Conservation (phyloP, 2,888 invertebrate genomes). For the Eupithecia centaureata region DNA sequence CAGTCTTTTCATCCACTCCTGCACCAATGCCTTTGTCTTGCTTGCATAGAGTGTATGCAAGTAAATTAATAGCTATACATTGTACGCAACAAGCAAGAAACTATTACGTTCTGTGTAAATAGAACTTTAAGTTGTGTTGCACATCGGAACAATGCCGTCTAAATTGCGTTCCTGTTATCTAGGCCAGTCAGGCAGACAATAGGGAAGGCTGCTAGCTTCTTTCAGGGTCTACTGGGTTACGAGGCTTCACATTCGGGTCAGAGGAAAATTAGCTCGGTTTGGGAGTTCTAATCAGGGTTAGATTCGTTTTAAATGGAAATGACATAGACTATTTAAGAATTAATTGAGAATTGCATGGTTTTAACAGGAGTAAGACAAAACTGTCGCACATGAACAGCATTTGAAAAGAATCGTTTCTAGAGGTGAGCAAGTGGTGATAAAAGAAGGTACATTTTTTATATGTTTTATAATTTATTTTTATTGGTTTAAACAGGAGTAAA, state of each 20-base stretch:
- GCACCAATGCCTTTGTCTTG: no score
- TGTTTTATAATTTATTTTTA: no score
- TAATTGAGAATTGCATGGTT: background rate
- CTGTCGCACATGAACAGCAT: background rate
- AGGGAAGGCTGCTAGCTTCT: slow-evolving; percentile 62
- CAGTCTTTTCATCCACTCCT: no score
- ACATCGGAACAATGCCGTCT: slow-evolving; percentile 73
- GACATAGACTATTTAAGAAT: background rate
- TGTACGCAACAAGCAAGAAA: slow-evolving; percentile 4
- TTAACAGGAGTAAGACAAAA: background rate
- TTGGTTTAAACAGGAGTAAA: no score
- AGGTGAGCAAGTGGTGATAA: no score
- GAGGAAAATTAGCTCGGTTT: slow-evolving; percentile 66
- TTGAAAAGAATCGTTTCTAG: background rate
- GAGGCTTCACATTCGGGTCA: slow-evolving; percentile 70
- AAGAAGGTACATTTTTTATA: no score
- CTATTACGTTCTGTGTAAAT: background rate
- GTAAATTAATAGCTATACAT: background rate
- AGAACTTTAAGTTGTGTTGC: slow-evolving; percentile 19
- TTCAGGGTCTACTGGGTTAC: slow-evolving; percentile 69
- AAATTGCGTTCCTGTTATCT: slow-evolving; percentile 79
- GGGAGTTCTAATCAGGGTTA: background rate
- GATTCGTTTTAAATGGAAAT: background rate
- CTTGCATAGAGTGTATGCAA: no score
- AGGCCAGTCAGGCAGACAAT: slow-evolving; percentile 72